These are phyloP conservation scores for Brachionus sp. DNA, from an alignment of 1,140 invertebrate species.

Conservation along the genomic window DNA sequence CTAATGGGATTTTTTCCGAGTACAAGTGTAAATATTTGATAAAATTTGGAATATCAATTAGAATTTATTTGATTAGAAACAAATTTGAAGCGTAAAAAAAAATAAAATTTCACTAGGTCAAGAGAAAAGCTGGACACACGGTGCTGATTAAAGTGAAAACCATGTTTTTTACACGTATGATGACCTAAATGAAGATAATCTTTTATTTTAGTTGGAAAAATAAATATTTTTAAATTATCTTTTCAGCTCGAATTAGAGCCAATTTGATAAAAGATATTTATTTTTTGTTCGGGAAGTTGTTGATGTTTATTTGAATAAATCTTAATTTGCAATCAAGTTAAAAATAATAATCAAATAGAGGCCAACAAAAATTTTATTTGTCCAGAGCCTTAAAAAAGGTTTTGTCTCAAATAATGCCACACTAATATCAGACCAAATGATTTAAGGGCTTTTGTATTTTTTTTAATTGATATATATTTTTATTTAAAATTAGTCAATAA, in stretches of 20 bases:
- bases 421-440: no score
- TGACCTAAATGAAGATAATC: not conserved
- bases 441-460: no score
- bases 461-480: no score
- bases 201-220: not conserved
- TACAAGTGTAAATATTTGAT: slow-evolving; percentile 38
- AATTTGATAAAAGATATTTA: not conserved
- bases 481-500: no score
- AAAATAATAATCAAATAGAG: not conserved
- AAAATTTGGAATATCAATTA: slow-evolving; percentile 2
- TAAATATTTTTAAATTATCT: no score
- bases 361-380: not conserved
- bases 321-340: not conserved
- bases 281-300: not conserved
- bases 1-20: not conserved
- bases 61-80: slow-evolving; percentile 22
- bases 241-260: no score
- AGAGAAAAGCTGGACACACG: not conserved
- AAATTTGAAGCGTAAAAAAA: not conserved
- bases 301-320: not conserved
- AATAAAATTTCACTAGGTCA: not conserved
- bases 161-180: not conserved
- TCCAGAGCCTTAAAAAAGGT: no score
- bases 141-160: not conserved
- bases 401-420: no score